Conservation (phyloP, 2,797 vertebrate species). For the Ctenopoma kingsleyae region DNA sequence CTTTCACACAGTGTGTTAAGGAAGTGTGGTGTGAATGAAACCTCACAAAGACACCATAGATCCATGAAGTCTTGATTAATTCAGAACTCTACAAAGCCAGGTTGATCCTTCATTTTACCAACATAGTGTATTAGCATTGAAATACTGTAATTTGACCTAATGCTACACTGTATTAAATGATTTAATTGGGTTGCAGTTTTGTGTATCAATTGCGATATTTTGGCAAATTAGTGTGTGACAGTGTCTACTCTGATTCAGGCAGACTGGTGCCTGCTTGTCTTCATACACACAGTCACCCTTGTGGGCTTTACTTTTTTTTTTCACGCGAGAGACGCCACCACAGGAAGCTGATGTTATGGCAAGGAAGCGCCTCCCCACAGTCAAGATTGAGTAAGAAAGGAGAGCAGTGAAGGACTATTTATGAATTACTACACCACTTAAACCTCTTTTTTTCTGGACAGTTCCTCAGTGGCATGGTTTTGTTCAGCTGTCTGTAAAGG, state of each 20-base stretch:
- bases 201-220: constrained; percentile 24
- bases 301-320: constrained; percentile 36
- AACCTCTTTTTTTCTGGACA: constrained; percentile 32
- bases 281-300: constrained; percentile 52
- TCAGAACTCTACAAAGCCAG: neutral
- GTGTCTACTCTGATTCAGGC: constrained; percentile 51
- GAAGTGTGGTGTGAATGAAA: neutral
- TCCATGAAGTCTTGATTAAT: neutral
- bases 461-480: constrained; percentile 51
- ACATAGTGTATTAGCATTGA: neutral
- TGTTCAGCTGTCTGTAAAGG: constrained; percentile 45
- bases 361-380: constrained; percentile 76
- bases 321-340: constrained; percentile 64
- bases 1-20: neutral
- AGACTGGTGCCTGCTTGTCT: constrained; percentile 62
- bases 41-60: neutral
- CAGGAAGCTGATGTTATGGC: constrained; percentile 81
- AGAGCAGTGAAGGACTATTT: constrained; percentile 60
- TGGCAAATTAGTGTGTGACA: constrained; percentile 38
- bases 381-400: constrained; percentile 68
- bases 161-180: neutral
- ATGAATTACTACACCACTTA: constrained; percentile 50
- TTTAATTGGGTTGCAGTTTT: neutral
- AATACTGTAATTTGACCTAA: neutral
- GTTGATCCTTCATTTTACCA: neutral